phyloP scores from a whole-genome alignment of 2,888 invertebrate genomes.

The Watsonalla binaria region DNA sequence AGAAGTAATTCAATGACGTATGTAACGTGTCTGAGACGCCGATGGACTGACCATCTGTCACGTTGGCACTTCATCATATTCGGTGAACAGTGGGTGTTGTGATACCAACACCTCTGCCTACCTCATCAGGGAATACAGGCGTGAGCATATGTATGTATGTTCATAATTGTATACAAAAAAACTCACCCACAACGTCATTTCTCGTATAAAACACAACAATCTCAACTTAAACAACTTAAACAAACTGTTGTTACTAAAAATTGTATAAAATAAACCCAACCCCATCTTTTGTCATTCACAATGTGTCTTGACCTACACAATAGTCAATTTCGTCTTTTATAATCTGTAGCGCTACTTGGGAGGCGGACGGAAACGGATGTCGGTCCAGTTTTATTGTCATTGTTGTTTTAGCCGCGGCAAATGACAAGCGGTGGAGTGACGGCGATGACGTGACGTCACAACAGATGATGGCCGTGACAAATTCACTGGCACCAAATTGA shows the following conservation, averaged over 20 bases:
- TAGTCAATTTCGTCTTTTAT: conserved; percentile 16
- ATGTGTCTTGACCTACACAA: conserved; percentile 8
- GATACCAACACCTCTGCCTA: too few relatives aligned
- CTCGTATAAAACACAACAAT: neutral
- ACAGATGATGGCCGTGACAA: conserved; percentile 32
- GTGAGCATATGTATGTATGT: too few relatives aligned
- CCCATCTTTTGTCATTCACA: neutral
- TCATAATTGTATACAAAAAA: too few relatives aligned
- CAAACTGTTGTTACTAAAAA: neutral
- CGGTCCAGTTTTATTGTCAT: conserved; percentile 49
- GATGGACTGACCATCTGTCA: too few relatives aligned
- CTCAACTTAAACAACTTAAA: too few relatives aligned
- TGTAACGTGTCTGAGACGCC: too few relatives aligned
- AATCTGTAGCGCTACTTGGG: conserved; percentile 49
- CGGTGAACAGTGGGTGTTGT: too few relatives aligned
- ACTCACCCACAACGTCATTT: neutral
- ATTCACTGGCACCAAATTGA: conserved; percentile 20
- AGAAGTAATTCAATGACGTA: too few relatives aligned
- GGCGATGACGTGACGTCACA: conserved; percentile 23
- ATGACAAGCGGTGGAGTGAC: conserved; percentile 33
- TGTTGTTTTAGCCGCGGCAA: conserved; percentile 44
- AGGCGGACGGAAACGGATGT: conserved; percentile 62
- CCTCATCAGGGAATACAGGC: too few relatives aligned
- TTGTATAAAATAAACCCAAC: neutral
- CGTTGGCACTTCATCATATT: too few relatives aligned